Conservation (phyloP, 2,888 invertebrate species). For the Leucoptera coffeella region DNA sequence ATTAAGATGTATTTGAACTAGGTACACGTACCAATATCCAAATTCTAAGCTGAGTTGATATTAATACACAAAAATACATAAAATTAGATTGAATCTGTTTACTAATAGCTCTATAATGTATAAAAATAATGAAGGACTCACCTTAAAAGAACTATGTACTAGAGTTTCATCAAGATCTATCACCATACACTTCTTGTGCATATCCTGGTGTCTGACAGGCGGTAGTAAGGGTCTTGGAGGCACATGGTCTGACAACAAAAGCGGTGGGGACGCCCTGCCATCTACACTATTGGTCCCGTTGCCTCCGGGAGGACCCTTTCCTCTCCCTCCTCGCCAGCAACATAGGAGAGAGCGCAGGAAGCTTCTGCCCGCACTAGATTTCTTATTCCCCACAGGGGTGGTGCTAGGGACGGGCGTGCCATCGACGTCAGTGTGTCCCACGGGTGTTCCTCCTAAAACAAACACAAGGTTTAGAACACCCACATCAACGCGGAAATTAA, state of each 20-base stretch:
- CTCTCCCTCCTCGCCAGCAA: slow-evolving; percentile 68
- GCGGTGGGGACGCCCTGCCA: slow-evolving; percentile 49
- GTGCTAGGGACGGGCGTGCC: slow-evolving; percentile 45
- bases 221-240: slow-evolving; percentile 76
- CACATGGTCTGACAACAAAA: slow-evolving; percentile 54
- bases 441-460: slow-evolving; percentile 51
- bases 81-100: no score
- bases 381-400: slow-evolving; percentile 35
- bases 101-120: no score
- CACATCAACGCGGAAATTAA: slow-evolving; percentile 11
- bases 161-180: slow-evolving; percentile 99
- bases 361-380: slow-evolving; percentile 54
- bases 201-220: slow-evolving; percentile 85
- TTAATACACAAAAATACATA: no score
- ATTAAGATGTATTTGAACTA: no score
- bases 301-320: slow-evolving; percentile 47
- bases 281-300: slow-evolving; percentile 70
- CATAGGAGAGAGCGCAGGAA: slow-evolving; percentile 82
- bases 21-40: no score
- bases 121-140: no score
- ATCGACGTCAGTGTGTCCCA: slow-evolving; percentile 50
- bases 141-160: slow-evolving; percentile 99
- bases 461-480: slow-evolving; percentile 13
- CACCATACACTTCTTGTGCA: slow-evolving; percentile 98
- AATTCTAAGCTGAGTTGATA: no score